These are phyloP conservation scores for Rhagoletis pomonella DNA, from an alignment of 1,140 invertebrate genomes.

Conservation along the genomic window DNA sequence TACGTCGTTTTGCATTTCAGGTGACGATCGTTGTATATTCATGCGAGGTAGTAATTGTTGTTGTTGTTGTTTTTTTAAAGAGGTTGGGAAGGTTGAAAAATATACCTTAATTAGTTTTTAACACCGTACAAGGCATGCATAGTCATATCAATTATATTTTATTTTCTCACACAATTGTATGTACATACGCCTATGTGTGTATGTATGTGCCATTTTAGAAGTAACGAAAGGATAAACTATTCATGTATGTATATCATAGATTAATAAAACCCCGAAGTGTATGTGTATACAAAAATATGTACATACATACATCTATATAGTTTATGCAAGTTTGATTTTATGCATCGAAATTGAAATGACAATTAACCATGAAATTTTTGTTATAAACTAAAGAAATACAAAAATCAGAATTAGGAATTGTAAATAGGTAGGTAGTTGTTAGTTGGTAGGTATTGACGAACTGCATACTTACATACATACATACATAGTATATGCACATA, in stretches of 20 bases:
- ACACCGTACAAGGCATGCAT: not conserved
- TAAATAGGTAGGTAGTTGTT: not conserved
- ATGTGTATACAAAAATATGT: not conserved
- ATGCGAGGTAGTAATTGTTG: not conserved
- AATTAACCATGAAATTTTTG: not conserved
- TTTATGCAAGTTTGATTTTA: not conserved
- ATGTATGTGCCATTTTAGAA: not conserved
- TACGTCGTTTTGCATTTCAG: too few relatives aligned
- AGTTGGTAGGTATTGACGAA: too few relatives aligned
- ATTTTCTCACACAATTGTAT: not conserved
- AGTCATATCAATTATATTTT: constrained; percentile 29
- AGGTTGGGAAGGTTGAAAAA: too few relatives aligned
- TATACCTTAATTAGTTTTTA: not conserved
- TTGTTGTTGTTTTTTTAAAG: too few relatives aligned
- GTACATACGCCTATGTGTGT: not conserved
- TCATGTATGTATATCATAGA: not conserved
- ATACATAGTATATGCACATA: too few relatives aligned
- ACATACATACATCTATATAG: not conserved
- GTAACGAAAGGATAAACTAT: too few relatives aligned
- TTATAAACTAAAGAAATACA: not conserved
- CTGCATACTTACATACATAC: not conserved
- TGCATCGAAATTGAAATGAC: not conserved
- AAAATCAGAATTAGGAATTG: not conserved
- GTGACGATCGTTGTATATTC: too few relatives aligned
- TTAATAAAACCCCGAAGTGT: too few relatives aligned